These are phyloP conservation scores for Euura lappo DNA, from an alignment of 1,140 invertebrate species.

Conservation along the genomic window DNA sequence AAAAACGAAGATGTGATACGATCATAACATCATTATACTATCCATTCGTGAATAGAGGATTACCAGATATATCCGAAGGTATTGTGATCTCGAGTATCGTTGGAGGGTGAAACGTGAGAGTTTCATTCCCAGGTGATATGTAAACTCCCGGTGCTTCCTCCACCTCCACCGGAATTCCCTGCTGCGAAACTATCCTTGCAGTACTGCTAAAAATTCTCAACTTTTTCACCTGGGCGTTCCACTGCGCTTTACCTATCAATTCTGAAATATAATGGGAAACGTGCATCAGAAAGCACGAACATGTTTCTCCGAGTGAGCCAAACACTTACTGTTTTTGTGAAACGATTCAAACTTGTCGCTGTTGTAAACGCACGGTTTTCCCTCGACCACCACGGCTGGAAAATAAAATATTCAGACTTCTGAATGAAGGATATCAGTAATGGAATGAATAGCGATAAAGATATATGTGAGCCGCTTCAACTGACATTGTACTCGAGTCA, in stretches of 20 bases:
- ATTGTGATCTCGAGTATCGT: constrained; percentile 37
- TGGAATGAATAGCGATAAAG: not conserved
- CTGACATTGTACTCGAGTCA: constrained; percentile 72
- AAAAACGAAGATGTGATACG: not conserved
- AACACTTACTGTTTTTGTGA: constrained; percentile 43
- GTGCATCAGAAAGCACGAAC: not conserved
- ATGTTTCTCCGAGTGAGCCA: not conserved
- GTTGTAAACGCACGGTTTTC: constrained; percentile 58
- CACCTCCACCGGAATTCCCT: constrained; percentile 40
- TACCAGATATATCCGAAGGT: constrained; percentile 32
- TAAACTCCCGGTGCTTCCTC: constrained; percentile 41
- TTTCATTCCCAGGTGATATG: constrained; percentile 42
- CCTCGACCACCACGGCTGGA: constrained; percentile 63
- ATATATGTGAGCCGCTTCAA: constrained; percentile 24
- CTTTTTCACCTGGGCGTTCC: constrained; percentile 52
- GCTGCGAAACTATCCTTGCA: constrained; percentile 39
- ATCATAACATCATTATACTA: too few species aligned
- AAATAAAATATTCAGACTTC: constrained; percentile 32
- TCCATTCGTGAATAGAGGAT: not conserved
- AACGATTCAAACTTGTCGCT: constrained; percentile 38
- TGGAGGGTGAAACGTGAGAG: constrained; percentile 35
- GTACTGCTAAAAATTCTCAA: constrained; percentile 50
- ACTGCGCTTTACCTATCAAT: constrained; percentile 47
- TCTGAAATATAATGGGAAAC: constrained; percentile 28
- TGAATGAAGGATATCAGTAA: constrained; percentile 11